Evolutionary conservation across 2,113 vertebrate species (phyloP).

Genomic region (Cephalopterus ornatus): DNA sequence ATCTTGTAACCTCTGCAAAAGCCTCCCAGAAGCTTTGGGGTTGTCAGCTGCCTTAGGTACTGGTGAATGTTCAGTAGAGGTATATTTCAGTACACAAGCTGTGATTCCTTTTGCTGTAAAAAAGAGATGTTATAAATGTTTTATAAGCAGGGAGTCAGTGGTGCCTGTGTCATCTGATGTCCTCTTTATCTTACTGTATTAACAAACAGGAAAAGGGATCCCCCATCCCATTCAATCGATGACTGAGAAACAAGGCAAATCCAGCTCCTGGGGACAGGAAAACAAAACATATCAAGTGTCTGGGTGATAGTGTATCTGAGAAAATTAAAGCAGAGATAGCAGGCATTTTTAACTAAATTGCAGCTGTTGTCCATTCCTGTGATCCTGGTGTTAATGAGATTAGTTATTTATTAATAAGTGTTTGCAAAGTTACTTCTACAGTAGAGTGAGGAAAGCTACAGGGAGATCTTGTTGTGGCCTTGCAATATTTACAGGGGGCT

Average conservation of each 20-base stretch:
- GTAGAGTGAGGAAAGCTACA: neutral
- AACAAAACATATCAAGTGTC: conserved; percentile 25
- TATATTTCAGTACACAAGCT: neutral
- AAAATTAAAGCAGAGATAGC: neutral
- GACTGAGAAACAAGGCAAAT: conserved; percentile 45
- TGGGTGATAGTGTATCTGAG: neutral
- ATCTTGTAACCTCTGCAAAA: neutral
- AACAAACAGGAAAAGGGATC: neutral
- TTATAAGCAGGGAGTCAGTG: neutral
- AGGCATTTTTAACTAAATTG: conserved; percentile 27
- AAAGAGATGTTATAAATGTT: conserved; percentile 17
- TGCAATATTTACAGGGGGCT: neutral
- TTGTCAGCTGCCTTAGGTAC: neutral
- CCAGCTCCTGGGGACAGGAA: neutral
- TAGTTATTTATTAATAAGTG: conserved; percentile 3
- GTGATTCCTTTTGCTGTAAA: neutral
- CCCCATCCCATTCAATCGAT: neutral
- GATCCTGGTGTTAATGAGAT: neutral
- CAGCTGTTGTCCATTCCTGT: neutral
- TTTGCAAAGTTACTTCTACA: neutral
- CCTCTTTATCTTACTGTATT: neutral
- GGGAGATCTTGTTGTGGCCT: neutral
- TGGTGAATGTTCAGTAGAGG: neutral
- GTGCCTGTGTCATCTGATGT: neutral
- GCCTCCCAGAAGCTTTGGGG: neutral